Evolutionary conservation across 2,888 invertebrate genomes (phyloP).

Genomic region (Baccha elongata): DNA sequence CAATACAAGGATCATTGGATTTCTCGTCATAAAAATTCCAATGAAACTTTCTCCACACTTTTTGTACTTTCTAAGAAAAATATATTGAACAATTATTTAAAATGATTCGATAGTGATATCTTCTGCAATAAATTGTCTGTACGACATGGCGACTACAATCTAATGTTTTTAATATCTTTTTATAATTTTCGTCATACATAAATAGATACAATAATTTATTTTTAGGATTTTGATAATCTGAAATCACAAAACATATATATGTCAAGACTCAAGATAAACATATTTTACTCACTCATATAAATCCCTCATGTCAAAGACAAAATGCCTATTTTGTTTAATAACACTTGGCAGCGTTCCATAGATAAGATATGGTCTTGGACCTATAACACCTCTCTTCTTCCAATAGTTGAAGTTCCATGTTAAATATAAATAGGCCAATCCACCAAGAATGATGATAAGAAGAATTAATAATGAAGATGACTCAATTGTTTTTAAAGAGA

Average conservation of each 20-base stretch:
- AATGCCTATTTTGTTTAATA: slow-evolving; percentile 24
- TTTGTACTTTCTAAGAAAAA: slow-evolving; percentile 40
- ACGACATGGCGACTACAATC: too few relatives aligned
- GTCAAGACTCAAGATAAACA: not conserved
- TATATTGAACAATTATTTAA: too few relatives aligned
- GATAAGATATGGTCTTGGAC: slow-evolving; percentile 28
- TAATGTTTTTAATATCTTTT: too few relatives aligned
- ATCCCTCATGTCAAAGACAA: slow-evolving; percentile 43
- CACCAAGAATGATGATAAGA: not conserved
- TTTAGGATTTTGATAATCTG: too few relatives aligned
- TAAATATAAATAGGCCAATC: slow-evolving; percentile 27
- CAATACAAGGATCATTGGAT: slow-evolving; percentile 77
- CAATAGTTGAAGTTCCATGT: slow-evolving; percentile 55
- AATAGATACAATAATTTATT: too few relatives aligned
- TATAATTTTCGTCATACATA: too few relatives aligned
- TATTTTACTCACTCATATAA: slow-evolving; percentile 53
- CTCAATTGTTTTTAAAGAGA: too few relatives aligned
- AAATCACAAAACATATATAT: too few relatives aligned
- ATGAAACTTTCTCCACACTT: slow-evolving; percentile 74
- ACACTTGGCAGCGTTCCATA: slow-evolving; percentile 43
- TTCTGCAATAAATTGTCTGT: too few relatives aligned
- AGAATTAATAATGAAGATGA: too few relatives aligned
- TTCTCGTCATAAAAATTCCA: slow-evolving; percentile 78
- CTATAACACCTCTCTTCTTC: slow-evolving; percentile 42
- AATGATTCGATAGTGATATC: too few relatives aligned